A percentile compares a stretch with the other conserved stretches of the same genome.
phyloP scores from a whole-genome alignment of 2,113 vertebrate genomes.

The Rhinoderma darwinii region DNA sequence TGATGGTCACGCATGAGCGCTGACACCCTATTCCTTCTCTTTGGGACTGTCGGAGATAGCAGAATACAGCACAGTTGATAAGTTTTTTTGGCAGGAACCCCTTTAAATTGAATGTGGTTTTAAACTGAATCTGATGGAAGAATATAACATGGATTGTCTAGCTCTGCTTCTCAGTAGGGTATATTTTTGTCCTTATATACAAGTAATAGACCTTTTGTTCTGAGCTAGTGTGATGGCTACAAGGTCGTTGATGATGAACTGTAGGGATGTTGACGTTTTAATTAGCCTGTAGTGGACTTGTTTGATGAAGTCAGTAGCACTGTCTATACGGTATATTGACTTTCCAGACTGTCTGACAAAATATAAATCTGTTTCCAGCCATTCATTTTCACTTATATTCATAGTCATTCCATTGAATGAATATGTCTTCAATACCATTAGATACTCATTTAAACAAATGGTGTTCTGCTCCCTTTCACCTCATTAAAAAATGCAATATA shows the following conservation, averaged over 20 bases:
- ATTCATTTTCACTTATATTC: slow-evolving; percentile 55
- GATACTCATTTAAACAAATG: slow-evolving; percentile 57
- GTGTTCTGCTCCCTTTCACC: slow-evolving; percentile 57
- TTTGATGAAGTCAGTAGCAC: slow-evolving; percentile 32
- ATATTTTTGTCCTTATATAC: not conserved
- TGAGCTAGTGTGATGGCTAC: not conserved
- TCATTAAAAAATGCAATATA: slow-evolving; percentile 58
- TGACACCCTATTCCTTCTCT: no score
- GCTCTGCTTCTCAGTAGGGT: not conserved
- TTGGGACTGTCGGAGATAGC: no score
- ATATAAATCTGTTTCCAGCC: slow-evolving; percentile 50
- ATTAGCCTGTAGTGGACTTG: slow-evolving; percentile 41
- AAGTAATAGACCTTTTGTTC: not conserved
- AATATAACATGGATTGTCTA: not conserved
- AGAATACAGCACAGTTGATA: no score
- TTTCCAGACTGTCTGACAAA: slow-evolving; percentile 52
- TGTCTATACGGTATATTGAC: slow-evolving; percentile 45
- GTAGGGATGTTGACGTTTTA: slow-evolving; percentile 33
- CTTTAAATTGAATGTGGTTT: not conserved
- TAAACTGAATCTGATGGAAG: not conserved
- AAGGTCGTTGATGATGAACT: slow-evolving; percentile 47
- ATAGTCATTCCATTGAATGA: slow-evolving; percentile 55
- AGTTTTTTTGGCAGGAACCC: no score
- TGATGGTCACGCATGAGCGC: no score
- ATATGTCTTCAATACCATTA: slow-evolving; percentile 54